phyloP scores from a whole-genome alignment of 2,797 vertebrate species.

The Chiropotes sagulatus region DNA sequence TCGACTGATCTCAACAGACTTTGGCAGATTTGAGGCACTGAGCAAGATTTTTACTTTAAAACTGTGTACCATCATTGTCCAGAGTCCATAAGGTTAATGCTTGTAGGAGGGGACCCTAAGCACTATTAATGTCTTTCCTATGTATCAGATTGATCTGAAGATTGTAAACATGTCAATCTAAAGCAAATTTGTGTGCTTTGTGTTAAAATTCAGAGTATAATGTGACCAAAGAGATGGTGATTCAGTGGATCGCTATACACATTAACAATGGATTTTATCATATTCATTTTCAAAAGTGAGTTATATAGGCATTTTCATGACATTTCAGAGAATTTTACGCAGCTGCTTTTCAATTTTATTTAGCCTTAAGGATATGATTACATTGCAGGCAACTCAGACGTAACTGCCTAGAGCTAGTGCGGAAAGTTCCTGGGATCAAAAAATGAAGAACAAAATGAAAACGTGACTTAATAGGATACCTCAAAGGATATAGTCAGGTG shows the following conservation, averaged over 20 bases:
- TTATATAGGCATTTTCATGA: slow-evolving; percentile 48
- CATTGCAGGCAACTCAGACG: slow-evolving; percentile 24
- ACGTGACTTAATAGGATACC: not conserved
- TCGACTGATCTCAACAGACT: not conserved
- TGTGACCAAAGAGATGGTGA: not conserved
- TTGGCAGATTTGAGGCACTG: not conserved
- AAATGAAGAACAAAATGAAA: not conserved
- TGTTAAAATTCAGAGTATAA: slow-evolving; percentile 45
- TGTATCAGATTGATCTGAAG: not conserved
- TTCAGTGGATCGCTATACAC: not conserved
- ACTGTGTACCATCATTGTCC: not conserved
- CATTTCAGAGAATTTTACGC: slow-evolving; percentile 52
- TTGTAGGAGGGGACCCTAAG: not conserved
- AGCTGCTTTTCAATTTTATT: slow-evolving; percentile 64
- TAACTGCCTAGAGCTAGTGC: slow-evolving; percentile 45
- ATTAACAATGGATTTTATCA: slow-evolving; percentile 25
- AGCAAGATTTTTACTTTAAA: slow-evolving; percentile 7
- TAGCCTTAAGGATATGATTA: slow-evolving; percentile 54
- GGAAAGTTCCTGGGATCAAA: slow-evolving; percentile 13
- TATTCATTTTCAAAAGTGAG: slow-evolving; percentile 18
- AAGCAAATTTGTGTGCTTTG: not conserved
- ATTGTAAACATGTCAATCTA: slow-evolving; percentile 41
- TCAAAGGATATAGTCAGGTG: not conserved
- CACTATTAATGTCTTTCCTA: not conserved
- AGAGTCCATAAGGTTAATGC: not conserved